Conservation (phyloP, 1,140 invertebrate genomes). For the Leptinotarsa lineolata region DNA sequence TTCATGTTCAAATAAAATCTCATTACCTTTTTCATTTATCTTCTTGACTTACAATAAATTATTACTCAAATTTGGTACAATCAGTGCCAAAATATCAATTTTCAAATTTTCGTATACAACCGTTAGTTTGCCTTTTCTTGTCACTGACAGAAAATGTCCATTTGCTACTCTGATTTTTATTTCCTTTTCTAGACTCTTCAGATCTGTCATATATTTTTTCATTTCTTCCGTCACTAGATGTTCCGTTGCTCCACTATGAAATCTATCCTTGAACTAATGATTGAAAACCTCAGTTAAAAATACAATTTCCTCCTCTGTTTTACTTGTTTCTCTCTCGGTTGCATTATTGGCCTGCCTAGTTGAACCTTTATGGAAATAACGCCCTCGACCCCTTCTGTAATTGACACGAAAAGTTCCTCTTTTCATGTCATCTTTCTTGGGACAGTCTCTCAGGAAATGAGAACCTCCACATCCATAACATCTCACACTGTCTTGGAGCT, state of each 20-base stretch:
- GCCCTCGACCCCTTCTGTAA: neutral
- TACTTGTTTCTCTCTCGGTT: neutral
- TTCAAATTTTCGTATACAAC: neutral
- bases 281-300: neutral
- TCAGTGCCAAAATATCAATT: neutral
- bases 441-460: neutral
- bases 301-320: neutral
- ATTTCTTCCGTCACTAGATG: too few species aligned
- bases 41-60: neutral
- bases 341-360: neutral
- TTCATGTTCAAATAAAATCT: too few species aligned
- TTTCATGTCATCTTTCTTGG: neutral
- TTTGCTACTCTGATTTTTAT: neutral
- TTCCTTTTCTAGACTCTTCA: too few species aligned
- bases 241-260: too few species aligned
- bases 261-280: neutral
- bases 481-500: neutral
- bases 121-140: neutral
- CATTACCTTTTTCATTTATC: too few species aligned
- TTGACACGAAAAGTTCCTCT: neutral
- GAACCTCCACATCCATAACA: neutral
- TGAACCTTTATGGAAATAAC: neutral
- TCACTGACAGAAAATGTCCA: neutral
- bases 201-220: too few species aligned
- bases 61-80: neutral